Evolutionary conservation across 2,797 vertebrate genomes (phyloP).

Genomic region (Muraenolepis orangiensis): DNA sequence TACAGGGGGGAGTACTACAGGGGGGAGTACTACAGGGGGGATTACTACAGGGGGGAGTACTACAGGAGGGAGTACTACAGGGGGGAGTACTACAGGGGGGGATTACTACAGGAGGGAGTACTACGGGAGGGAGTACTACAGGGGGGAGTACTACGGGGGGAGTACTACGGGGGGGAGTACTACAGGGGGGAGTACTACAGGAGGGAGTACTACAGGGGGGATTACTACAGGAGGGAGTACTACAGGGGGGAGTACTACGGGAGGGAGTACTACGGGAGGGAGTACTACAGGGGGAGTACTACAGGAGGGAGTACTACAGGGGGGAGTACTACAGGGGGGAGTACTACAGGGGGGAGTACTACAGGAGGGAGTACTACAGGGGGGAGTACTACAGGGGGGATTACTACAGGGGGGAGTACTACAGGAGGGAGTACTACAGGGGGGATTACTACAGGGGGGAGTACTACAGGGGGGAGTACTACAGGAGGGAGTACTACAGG

Average conservation of each 20-base stretch:
- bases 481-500: not conserved
- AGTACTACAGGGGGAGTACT: not conserved
- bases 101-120: not conserved
- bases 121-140: no score
- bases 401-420: no score
- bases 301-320: not conserved
- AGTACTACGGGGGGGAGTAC: not conserved
- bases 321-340: not conserved
- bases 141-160: no score
- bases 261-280: not conserved
- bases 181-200: not conserved
- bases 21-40: not conserved
- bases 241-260: not conserved
- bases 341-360: constrained; percentile 1
- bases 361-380: not conserved
- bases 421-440: not conserved
- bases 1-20: no score
- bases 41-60: not conserved
- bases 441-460: not conserved
- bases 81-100: not conserved
- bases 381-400: not conserved
- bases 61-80: no score
- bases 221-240: no score
- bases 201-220: no score
- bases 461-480: constrained; percentile 1